A percentile compares a stretch with the other conserved stretches of the same genome.
phyloP scores from a whole-genome alignment of 2,797 vertebrate species.

The Vespertilio murinus region DNA sequence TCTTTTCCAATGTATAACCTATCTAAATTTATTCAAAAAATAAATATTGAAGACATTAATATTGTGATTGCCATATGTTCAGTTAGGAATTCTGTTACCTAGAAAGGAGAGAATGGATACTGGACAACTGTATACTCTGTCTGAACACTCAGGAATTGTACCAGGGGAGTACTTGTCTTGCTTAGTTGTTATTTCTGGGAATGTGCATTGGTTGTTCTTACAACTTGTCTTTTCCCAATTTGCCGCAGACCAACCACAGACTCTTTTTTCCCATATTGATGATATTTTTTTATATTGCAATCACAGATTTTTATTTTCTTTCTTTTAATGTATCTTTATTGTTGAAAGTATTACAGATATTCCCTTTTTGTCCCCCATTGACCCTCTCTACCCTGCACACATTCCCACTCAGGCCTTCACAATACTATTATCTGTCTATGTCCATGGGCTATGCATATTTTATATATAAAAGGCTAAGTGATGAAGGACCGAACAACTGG shows the following conservation, averaged over 20 bases:
- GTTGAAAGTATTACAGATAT: too few relatives aligned
- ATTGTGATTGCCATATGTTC: neutral
- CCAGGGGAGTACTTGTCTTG: neutral
- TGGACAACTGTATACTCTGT: neutral
- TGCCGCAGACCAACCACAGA: neutral
- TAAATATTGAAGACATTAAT: neutral
- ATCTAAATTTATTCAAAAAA: constrained; percentile 22
- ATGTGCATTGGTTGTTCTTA: neutral
- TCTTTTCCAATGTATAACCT: neutral
- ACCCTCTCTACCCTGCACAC: too few relatives aligned
- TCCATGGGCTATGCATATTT: too few relatives aligned
- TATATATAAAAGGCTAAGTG: too few relatives aligned
- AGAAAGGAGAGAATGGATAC: neutral
- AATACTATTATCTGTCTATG: too few relatives aligned
- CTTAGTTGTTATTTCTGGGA: constrained; percentile 6
- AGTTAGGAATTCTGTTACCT: neutral
- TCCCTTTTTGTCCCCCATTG: too few relatives aligned
- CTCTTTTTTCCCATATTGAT: neutral
- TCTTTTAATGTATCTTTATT: too few relatives aligned
- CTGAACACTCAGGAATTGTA: neutral
- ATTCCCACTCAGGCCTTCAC: too few relatives aligned
- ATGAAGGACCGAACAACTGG: too few relatives aligned
- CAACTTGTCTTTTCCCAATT: neutral
- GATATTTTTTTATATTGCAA: neutral
- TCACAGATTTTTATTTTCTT: neutral